These are phyloP conservation scores for Linnaemya vulpina DNA, from an alignment of 2,888 invertebrate species.

Conservation along the genomic window DNA sequence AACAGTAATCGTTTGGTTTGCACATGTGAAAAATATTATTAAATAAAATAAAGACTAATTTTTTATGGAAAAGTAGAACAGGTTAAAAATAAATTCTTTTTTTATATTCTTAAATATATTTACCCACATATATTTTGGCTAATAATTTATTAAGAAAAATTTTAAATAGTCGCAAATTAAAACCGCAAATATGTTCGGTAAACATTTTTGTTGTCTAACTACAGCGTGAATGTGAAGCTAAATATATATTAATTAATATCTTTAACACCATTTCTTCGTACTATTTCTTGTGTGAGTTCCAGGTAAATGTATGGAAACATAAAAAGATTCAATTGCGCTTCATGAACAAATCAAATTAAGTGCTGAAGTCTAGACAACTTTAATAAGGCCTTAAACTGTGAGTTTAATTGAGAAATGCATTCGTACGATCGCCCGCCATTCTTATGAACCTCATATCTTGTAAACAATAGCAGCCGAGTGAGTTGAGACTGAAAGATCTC, in stretches of 20 bases:
- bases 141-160: neutral
- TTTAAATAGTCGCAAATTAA: too few relatives aligned
- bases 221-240: too few relatives aligned
- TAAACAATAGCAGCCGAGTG: neutral
- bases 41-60: too few relatives aligned
- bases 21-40: too few relatives aligned
- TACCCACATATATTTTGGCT: too few relatives aligned
- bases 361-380: conserved; percentile 23
- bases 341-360: conserved; percentile 17
- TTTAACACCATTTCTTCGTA: neutral
- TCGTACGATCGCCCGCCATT: neutral
- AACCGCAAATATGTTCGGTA: too few relatives aligned
- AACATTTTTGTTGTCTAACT: too few relatives aligned
- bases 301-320: conserved; percentile 13
- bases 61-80: too few relatives aligned
- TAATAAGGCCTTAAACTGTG: conserved; percentile 20
- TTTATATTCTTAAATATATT: too few relatives aligned
- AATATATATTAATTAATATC: too few relatives aligned
- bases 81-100: too few relatives aligned
- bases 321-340: neutral
- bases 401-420: neutral
- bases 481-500: conserved; percentile 1
- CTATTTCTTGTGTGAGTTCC: neutral
- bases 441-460: conserved; percentile 13
- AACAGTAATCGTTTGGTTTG: too few relatives aligned